phyloP scores from a whole-genome alignment of 2,113 vertebrate genomes.

The Athene cunicularia region DNA sequence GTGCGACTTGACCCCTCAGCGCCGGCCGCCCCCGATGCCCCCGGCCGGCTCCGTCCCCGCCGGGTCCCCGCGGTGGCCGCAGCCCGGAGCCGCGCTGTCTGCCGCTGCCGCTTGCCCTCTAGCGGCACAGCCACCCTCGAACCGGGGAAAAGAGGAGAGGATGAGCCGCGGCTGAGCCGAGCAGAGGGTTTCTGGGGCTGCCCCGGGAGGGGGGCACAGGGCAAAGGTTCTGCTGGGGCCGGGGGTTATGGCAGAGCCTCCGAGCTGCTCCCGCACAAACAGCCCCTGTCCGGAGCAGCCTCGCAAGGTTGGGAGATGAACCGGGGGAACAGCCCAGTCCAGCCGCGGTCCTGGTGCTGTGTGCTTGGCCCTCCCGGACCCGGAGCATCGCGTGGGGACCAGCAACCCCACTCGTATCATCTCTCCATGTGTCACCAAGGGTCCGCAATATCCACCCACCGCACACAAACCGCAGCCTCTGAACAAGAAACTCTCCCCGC shows the following conservation, averaged over 20 bases:
- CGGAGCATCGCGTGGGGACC: rapidly evolving
- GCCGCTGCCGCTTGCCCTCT: slow-evolving; percentile 64
- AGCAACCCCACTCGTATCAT: too few species aligned
- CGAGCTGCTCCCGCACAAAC: neutral
- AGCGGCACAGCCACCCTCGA: neutral
- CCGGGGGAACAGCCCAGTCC: rapidly evolving
- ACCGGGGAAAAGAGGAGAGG: neutral
- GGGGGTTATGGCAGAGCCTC: rapidly evolving
- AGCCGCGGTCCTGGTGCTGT: rapidly evolving
- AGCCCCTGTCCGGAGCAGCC: neutral
- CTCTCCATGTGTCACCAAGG: rapidly evolving
- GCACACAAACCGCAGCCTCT: neutral
- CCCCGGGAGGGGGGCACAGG: neutral
- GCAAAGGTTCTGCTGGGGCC: neutral
- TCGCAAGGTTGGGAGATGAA: rapidly evolving
- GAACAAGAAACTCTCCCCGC: rapidly evolving
- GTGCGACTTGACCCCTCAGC: neutral
- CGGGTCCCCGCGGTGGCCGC: neutral
- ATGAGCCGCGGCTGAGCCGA: neutral
- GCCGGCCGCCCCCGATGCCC: too few species aligned
- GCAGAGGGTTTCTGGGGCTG: neutral
- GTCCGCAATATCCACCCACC: rapidly evolving
- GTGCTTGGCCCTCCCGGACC: rapidly evolving
- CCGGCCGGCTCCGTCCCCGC: too few species aligned
- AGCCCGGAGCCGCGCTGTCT: neutral